Evolutionary conservation across 2,888 invertebrate genomes (phyloP).

Genomic region (Chymomyza amoena): DNA sequence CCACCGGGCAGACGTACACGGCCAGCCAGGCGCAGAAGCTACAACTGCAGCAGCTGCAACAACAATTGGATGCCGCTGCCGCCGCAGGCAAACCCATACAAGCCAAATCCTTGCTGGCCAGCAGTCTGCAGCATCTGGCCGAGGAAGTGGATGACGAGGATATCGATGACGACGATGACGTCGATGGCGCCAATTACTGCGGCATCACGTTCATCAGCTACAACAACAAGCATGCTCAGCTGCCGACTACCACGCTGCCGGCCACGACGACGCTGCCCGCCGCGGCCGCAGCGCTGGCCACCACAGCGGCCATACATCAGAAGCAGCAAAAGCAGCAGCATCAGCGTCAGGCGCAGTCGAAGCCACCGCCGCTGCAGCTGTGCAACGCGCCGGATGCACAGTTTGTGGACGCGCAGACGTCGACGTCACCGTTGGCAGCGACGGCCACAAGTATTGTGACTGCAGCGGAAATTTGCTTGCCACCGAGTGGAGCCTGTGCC

Average conservation of each 20-base stretch:
- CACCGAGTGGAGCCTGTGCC: constrained; percentile 18
- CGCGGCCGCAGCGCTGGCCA: constrained; percentile 64
- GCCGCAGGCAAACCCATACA: constrained; percentile 97
- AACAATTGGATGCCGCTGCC: constrained; percentile 90
- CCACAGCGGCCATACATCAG: constrained; percentile 52
- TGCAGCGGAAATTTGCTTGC: constrained; percentile 49
- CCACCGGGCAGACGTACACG: constrained; percentile 59
- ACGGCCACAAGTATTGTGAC: constrained; percentile 48
- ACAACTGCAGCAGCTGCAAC: constrained; percentile 78
- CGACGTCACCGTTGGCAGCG: constrained; percentile 69
- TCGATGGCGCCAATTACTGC: constrained; percentile 95
- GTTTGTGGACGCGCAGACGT: constrained; percentile 75
- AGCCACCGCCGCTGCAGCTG: constrained; percentile 55
- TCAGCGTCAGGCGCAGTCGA: constrained; percentile 32
- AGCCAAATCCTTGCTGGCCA: constrained; percentile 96
- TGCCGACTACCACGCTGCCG: constrained; percentile 66
- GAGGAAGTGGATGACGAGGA: constrained; percentile 97
- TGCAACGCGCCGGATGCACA: constrained; percentile 46
- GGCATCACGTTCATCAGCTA: constrained; percentile 84
- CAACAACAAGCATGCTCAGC: constrained; percentile 86
- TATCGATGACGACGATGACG: constrained; percentile 95
- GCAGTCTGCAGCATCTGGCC: constrained; percentile 97
- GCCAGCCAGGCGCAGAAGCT: constrained; percentile 58
- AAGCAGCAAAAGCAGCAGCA: constrained; percentile 48
- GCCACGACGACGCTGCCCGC: constrained; percentile 58